Evolutionary conservation across 2,888 invertebrate species (phyloP), one percentile per base, ranked within the genome.

Genomic region (Lasioglossum villosulum): DNA sequence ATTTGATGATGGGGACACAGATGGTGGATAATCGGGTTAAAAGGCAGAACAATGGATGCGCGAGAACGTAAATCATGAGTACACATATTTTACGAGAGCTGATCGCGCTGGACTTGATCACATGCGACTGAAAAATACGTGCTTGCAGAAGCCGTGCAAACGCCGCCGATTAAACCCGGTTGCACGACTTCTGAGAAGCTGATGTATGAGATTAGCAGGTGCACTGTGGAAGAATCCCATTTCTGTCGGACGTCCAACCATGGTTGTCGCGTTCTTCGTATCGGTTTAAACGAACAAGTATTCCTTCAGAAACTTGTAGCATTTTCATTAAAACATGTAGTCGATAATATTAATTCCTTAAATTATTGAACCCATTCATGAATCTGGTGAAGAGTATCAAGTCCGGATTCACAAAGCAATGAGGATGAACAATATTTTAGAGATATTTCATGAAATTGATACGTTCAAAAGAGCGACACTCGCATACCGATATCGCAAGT

Each of bases 1-100:
- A 84, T 86, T 86, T 91, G 88, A 90, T 84, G 90, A 89, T 79
- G 84, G 82, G 84, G 78, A 75, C 70, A 86, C 73, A 83, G 76
- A 84, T 84, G 88, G 83, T 56, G 70, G 70, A 70, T 5, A 70
- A 66, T 76, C 76, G 76, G 76, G 52, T 75, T 75, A 71, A 42
- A 73, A 77, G 75, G 66, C 75, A 80, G 52, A n/a, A 82, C 66
- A 81, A 76, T 74, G 75, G 23, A 37, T 72, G 48, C 59, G 30
- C 42, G 30, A 10, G 74, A 52, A 66, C 45, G 56, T 72, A 82
- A 70, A 66, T 74, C 48, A 63, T 79, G 74, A 75, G 48, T 48
- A 37, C 39, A 70, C 70, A 72, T 45, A 6, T 71, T 34, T 14
- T 19, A 10, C 23, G n/a, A 27, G 23, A 39, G 23, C 23, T 37